Evolutionary conservation across 2,797 vertebrate species (phyloP), one percentile per base, ranked within the genome.

Genomic region (Chrosomus eos): DNA sequence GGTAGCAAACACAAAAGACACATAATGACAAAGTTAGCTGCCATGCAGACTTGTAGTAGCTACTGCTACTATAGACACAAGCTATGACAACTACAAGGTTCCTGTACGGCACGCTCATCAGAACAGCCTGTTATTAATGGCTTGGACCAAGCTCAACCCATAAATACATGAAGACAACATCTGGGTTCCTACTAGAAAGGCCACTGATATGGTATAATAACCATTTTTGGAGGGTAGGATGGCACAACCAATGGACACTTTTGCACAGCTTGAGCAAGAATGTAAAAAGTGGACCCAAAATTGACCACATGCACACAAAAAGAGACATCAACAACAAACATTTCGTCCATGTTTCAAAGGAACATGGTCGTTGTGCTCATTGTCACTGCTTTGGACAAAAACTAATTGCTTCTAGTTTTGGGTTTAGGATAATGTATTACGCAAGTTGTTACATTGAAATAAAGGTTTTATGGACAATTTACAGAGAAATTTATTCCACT

Each of bases 61-160:
- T 82, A 62, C 3, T 26, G 64, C 31, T 11, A 14, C 53, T 80
- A 45, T 62, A 78, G 40, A 77, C 53, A 68, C 38, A 58, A 70
- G 26, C 82, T 77, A 43, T 71, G 75, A 84, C 21, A 48, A 19
- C 26, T 77, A 26, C 21, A 68, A 45, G 64, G 51, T 72, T 79
- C 75, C 53, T 45, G 33, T 53, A 38, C 1, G 2, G 40, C n/a
- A 80, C 3, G 13, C 70, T 66, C 28, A 76, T 76, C 60, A 67
- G 16, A 83, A 76, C 72, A 77, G 64, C 60, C 82, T 70, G 74
- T 68, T 68, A 70, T 58, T 19, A 84, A 84, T 77, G 73, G 48
- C 64, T 78, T 84, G 82, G 82, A 84, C 74, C 82, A 78, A 58
- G n/a, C 82, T 83, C 62, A 68, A 66, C 60, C 43, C 23, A 9